Base-by-base conservation (phyloP, 2,888 invertebrate genomes). In the Ctenicera cuprea region DNA sequence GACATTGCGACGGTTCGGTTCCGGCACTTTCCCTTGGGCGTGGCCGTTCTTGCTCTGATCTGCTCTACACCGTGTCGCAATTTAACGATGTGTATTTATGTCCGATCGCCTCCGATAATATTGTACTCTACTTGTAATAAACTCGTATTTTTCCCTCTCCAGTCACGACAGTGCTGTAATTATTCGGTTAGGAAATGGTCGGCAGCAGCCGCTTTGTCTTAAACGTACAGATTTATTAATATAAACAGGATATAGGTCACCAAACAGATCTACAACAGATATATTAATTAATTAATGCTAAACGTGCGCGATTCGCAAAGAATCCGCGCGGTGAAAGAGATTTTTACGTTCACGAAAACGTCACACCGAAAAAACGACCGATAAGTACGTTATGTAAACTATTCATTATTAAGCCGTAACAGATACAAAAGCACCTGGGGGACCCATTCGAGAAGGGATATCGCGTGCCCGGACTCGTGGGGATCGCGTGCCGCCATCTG, bases 401-500 rank as follows among this genome's bases (percentile, higher is more conserved):
- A 54, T 67, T 52, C 48, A 65, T 73, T 68, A 73, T 73, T 72
- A 63, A 63, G 63, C 64, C 54, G 67, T 69, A 63, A 69, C 54
- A 66, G 45, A 69, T 45, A 54, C 43, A 57, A 74, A 64, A 61
- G 67, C 73, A 76, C 76, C 76, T 73, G 76, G 71, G 76, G 76
- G 76, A 76, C 76, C 71, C 67, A 57, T 61, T 71, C 75, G 72
- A 75, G 72, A 62, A 74, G 71, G 71, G 71, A 69, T 71, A 77
- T 80, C 80, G 81, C 79, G 79, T 81, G 80, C 81, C 76, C 77
- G 76, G 80, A 78, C 84, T 83, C 83, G 83, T 83, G 85, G 81
- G 80, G 82, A 81, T 85, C 85, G 86, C 85, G 84, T 85, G 85
- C 85, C 85, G 82, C 78, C 81, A 81, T 83, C 81, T 84, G 85